phyloP scores from a whole-genome alignment of 1,140 invertebrate genomes.

The Penaeus chinensis region DNA sequence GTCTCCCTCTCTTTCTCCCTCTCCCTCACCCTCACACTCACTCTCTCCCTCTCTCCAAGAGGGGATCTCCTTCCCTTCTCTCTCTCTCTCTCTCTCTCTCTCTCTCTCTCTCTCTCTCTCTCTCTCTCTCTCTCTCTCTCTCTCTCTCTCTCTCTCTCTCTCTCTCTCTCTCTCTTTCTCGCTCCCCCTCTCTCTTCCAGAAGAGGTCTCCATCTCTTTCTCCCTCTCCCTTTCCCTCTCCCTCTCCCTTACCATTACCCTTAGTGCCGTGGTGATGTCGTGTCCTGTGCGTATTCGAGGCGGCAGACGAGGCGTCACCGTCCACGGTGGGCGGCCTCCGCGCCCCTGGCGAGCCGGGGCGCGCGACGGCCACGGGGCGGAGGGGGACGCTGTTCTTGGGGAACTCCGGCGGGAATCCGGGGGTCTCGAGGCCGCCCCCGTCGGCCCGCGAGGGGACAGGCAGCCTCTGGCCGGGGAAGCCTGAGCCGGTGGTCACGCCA shows the following conservation, averaged over 20 bases:
- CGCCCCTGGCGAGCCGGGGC: neutral
- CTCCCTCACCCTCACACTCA: no score
- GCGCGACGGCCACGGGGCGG: neutral
- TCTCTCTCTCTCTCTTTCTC: no score
- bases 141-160: no score
- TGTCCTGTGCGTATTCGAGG: conserved; percentile 32
- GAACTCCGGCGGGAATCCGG: conserved; percentile 15
- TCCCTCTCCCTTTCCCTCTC: no score
- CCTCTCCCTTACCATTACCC: neutral
- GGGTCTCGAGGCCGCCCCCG: neutral
- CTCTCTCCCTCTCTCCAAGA: no score
- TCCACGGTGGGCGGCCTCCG: neutral
- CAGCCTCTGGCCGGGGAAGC: conserved; percentile 21
- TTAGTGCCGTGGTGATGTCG: conserved; percentile 46
- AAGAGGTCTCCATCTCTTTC: no score
- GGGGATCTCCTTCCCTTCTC: no score
- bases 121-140: no score
- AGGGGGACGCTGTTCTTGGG: conserved; percentile 31
- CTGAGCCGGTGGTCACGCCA: neutral
- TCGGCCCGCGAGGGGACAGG: neutral
- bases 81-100: no score
- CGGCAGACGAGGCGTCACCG: neutral
- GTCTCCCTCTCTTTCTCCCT: no score
- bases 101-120: no score
- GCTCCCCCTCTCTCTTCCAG: no score